phyloP scores from a whole-genome alignment of 2,888 invertebrate genomes.

The Orthosia incerta region DNA sequence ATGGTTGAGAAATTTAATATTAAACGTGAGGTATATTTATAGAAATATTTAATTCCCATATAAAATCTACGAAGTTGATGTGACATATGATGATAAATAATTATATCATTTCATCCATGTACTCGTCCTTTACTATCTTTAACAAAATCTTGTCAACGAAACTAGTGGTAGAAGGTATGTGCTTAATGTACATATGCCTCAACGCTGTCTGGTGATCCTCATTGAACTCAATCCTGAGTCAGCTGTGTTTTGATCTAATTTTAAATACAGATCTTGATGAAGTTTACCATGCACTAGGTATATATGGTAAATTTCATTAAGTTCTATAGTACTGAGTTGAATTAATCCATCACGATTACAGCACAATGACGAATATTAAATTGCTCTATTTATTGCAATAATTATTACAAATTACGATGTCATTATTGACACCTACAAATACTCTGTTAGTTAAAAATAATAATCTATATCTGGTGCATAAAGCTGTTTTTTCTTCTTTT shows the following conservation, averaged over 20 bases:
- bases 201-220: not conserved
- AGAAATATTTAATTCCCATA: not conserved
- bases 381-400: constrained; percentile 2
- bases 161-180: not conserved
- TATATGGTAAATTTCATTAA: too few relatives aligned
- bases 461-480: too few relatives aligned
- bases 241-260: not conserved
- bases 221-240: not conserved
- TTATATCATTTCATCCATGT: not conserved
- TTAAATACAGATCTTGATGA: not conserved
- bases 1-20: not conserved
- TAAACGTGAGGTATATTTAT: not conserved
- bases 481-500: too few relatives aligned
- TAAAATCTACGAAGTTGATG: not conserved
- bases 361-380: not conserved
- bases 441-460: not conserved
- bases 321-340: too few relatives aligned
- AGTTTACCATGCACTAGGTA: too few relatives aligned
- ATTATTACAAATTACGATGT: constrained; percentile 30
- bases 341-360: not conserved
- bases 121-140: not conserved
- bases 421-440: constrained; percentile 34
- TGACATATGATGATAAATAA: not conserved
- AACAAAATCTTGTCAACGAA: not conserved
- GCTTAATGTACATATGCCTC: not conserved